phyloP scores from a whole-genome alignment of 2,797 vertebrate genomes.

The Pelodytes ibericus region DNA sequence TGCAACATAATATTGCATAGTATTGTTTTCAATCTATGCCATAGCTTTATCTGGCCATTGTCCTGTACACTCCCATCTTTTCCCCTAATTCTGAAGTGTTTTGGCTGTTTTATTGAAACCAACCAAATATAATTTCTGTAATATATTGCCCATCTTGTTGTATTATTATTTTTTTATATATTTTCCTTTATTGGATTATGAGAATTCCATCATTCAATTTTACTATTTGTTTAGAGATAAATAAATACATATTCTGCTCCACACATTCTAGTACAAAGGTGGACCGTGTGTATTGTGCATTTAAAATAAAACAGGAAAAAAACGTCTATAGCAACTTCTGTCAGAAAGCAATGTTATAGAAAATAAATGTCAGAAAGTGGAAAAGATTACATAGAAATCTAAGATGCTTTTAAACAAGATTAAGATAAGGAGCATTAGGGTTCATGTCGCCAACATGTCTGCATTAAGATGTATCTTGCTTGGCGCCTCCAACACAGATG shows the following conservation, averaged over 20 bases:
- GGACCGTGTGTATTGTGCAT: not conserved
- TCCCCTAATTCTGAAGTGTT: not conserved
- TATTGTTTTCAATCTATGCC: not conserved
- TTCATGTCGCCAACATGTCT: conserved; percentile 86
- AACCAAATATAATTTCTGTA: too few relatives aligned
- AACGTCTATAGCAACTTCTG: conserved; percentile 64
- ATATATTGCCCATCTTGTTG: too few relatives aligned
- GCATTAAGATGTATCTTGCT: conserved; percentile 81
- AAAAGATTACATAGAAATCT: conserved; percentile 80
- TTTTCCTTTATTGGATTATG: too few relatives aligned
- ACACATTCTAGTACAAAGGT: not conserved
- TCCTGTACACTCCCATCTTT: not conserved
- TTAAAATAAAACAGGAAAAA: not conserved
- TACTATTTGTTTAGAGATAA: too few relatives aligned
- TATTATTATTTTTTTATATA: too few relatives aligned
- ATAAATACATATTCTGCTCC: not conserved
- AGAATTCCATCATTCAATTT: too few relatives aligned
- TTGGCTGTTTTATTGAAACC: too few relatives aligned
- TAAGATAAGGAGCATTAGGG: conserved; percentile 89
- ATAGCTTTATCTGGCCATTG: conserved; percentile 6
- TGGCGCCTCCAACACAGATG: conserved; percentile 76
- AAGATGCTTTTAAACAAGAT: conserved; percentile 93
- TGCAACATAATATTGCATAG: too few relatives aligned
- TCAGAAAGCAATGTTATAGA: conserved; percentile 73
- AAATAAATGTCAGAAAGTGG: conserved; percentile 75